Percentiles rank a stretch among this genome's conserved stretches.
phyloP scores from a whole-genome alignment of 2,797 vertebrate species.

The Tinamus major region DNA sequence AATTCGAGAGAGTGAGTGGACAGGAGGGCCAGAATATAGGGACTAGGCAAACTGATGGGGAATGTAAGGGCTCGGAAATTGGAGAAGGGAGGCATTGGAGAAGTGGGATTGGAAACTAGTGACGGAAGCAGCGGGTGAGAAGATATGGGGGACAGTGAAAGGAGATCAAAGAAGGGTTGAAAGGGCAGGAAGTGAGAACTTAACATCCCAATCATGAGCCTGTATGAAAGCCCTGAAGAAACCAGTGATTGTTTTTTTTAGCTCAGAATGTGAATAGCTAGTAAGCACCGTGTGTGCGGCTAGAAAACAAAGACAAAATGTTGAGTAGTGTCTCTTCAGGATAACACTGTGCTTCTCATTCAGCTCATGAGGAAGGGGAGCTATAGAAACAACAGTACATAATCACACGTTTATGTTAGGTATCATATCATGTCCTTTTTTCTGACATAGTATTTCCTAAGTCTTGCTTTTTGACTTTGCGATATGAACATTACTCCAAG shows the following conservation, averaged over 20 bases:
- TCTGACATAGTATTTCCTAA: not conserved
- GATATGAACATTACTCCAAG: not conserved
- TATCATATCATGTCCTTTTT: not conserved
- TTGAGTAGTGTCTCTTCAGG: not conserved
- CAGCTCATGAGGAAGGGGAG: not conserved
- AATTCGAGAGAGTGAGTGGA: not conserved
- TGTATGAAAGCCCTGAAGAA: not conserved
- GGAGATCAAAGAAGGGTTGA: not conserved
- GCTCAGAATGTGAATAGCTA: not conserved
- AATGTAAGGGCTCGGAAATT: not conserved
- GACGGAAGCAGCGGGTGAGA: not conserved
- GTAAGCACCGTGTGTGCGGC: not conserved
- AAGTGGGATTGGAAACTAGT: not conserved
- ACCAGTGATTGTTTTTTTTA: not conserved
- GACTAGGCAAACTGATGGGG: not conserved
- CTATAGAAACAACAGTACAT: not conserved
- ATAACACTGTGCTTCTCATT: conserved; percentile 19
- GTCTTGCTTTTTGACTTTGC: not conserved
- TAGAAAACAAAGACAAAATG: not conserved
- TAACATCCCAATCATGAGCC: not conserved
- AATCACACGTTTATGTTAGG: not conserved
- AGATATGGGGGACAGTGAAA: not conserved
- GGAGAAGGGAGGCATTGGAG: not conserved
- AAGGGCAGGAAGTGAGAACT: not conserved
- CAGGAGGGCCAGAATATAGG: not conserved